Percentiles rank a stretch among this genome's conserved stretches.
These are phyloP conservation scores for Leucoraja erinaceus DNA, from an alignment of 2,113 vertebrate species.

Conservation along the genomic window DNA sequence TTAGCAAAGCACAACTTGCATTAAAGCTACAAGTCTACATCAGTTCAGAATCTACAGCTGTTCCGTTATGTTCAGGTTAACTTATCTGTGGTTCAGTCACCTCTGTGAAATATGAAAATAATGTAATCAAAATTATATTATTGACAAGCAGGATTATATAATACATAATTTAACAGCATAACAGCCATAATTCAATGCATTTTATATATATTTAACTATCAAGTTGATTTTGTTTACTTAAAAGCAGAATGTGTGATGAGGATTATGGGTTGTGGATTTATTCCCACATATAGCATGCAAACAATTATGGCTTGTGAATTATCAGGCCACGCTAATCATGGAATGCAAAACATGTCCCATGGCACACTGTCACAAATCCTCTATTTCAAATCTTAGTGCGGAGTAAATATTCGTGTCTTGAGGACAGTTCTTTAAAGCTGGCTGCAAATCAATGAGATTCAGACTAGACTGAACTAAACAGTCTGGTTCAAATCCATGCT, in stretches of 20 bases:
- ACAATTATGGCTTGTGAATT: neutral
- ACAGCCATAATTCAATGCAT: neutral
- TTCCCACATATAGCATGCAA: neutral
- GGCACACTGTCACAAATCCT: neutral
- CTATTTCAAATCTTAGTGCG: conserved; percentile 3
- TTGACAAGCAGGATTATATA: neutral
- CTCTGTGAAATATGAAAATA: neutral
- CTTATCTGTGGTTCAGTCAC: neutral
- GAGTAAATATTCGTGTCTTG: neutral
- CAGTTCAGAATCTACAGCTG: neutral
- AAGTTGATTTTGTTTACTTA: neutral
- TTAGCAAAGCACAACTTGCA: neutral
- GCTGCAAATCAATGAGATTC: conserved; percentile 11
- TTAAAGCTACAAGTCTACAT: neutral
- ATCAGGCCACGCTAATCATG: neutral
- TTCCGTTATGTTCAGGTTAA: neutral
- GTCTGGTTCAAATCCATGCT: conserved; percentile 24
- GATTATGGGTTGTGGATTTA: neutral
- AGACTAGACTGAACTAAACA: conserved; percentile 11
- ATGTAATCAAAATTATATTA: neutral
- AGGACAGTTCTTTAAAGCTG: neutral
- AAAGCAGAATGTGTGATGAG: neutral
- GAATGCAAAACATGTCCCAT: neutral
- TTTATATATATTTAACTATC: neutral
- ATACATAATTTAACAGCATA: neutral